These are phyloP conservation scores for Paramormyrops hopkinsi DNA, from an alignment of 2,797 vertebrate species.

Conservation along the genomic window DNA sequence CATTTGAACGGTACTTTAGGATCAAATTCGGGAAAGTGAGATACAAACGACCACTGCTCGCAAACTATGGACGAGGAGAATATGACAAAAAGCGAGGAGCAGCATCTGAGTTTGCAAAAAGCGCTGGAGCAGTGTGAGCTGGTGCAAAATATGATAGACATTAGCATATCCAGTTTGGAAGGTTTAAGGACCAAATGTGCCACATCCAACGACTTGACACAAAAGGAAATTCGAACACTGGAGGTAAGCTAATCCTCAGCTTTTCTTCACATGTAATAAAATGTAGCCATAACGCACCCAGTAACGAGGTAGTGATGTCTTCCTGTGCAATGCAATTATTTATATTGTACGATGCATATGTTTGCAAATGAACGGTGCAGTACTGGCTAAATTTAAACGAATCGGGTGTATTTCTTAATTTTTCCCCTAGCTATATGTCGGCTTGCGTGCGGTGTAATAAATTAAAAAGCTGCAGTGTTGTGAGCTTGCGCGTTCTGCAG, in stretches of 20 bases:
- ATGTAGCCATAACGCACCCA: conserved; percentile 17
- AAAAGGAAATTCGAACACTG: conserved; percentile 92
- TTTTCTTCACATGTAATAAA: conserved; percentile 17
- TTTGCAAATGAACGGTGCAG: not conserved
- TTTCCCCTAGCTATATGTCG: conserved; percentile 32
- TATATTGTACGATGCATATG: not conserved
- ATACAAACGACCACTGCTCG: conserved; percentile 46
- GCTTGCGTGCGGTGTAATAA: conserved; percentile 60
- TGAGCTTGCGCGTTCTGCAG: conserved; percentile 89
- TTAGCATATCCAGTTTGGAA: conserved; percentile 96
- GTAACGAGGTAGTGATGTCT: conserved; percentile 16
- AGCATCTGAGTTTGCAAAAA: conserved; percentile 91
- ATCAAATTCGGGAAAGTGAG: conserved; percentile 29
- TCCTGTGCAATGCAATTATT: conserved; percentile 10
- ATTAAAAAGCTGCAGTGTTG: conserved; percentile 70
- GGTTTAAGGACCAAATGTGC: conserved; percentile 97
- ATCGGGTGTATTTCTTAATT: conserved; percentile 12
- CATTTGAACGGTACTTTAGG: conserved; percentile 24
- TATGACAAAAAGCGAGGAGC: conserved; percentile 85
- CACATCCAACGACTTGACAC: conserved; percentile 97
- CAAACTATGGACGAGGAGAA: conserved; percentile 90
- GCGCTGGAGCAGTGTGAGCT: conserved; percentile 97
- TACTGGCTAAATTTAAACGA: not conserved
- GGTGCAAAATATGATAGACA: conserved; percentile 97
- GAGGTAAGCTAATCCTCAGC: conserved; percentile 70